Evolutionary conservation across 2,113 vertebrate species (phyloP).

Genomic region (Alces alces): DNA sequence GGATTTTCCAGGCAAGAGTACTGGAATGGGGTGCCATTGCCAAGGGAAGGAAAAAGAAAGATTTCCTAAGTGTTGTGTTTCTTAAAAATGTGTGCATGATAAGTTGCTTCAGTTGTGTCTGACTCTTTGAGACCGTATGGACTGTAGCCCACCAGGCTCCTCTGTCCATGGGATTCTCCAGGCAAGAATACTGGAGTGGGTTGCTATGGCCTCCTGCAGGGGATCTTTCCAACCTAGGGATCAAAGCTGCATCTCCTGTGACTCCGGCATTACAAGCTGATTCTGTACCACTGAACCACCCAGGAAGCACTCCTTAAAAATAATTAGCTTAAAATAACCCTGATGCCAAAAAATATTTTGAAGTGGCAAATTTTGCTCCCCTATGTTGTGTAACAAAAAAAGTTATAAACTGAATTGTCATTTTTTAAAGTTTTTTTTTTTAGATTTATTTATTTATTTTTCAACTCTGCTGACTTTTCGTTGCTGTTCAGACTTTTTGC

Average conservation of each 20-base stretch:
- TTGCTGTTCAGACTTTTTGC: not conserved
- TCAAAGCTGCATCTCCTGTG: not conserved
- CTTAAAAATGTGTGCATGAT: not conserved
- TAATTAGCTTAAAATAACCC: not conserved
- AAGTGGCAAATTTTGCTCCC: not conserved
- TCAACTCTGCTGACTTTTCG: not conserved
- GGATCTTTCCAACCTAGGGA: not conserved
- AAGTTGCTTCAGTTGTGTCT: not conserved
- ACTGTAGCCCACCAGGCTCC: not conserved
- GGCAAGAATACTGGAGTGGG: not conserved
- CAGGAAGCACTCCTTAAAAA: not conserved
- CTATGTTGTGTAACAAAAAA: not conserved
- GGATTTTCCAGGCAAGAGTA: too few species aligned
- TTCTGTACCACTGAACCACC: not conserved
- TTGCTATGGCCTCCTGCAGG: not conserved
- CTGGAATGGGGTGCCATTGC: too few species aligned
- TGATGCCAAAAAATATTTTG: not conserved
- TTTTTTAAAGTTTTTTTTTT: not conserved
- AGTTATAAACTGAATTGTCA: not conserved
- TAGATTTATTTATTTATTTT: not conserved
- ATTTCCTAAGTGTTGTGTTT: not conserved
- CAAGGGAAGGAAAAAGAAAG: not conserved
- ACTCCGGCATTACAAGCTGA: not conserved
- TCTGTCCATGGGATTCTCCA: not conserved
- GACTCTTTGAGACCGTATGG: rapidly evolving